Conservation (phyloP, 64 coral and sea anemone species). For the Anthopleura sola region DNA sequence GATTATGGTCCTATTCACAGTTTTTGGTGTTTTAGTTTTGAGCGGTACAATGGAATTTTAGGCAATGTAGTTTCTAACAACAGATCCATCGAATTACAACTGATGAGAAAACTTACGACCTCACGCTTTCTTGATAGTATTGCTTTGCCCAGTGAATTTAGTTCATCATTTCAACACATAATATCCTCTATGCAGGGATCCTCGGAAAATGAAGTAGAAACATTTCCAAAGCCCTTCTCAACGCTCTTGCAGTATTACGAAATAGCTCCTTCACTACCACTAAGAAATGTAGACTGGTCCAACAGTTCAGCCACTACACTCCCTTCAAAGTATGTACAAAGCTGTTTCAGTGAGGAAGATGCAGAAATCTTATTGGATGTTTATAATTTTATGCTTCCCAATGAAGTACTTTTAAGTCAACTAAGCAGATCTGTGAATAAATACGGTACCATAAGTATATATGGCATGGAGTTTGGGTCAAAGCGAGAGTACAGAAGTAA, state of each 20-base stretch:
- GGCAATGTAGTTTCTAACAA: conserved; percentile 49
- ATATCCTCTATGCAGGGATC: not conserved
- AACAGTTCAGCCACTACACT: not conserved
- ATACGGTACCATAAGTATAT: conserved; percentile 2
- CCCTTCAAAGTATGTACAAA: not conserved
- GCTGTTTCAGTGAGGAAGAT: not conserved
- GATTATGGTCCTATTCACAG: conserved; percentile 59
- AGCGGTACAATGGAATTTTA: conserved; percentile 34
- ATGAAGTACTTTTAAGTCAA: not conserved
- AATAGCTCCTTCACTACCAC: not conserved
- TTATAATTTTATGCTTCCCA: not conserved
- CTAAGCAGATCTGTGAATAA: not conserved
- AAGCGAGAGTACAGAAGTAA: conserved; percentile 11
- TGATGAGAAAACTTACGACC: conserved; percentile 43
- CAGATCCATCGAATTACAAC: conserved; percentile 43
- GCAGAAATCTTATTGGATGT: not conserved
- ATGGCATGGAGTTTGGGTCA: not conserved
- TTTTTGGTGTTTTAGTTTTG: conserved; percentile 57
- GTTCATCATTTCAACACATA: not conserved
- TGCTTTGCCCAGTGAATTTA: not conserved
- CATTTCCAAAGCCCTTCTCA: not conserved
- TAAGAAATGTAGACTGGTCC: not conserved
- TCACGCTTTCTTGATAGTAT: conserved; percentile 4
- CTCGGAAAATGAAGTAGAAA: not conserved
- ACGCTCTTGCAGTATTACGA: not conserved